Evolutionary conservation across 2,797 vertebrate species (phyloP), one percentile per base, ranked within the genome.

Genomic region (Aythya fuligula): DNA sequence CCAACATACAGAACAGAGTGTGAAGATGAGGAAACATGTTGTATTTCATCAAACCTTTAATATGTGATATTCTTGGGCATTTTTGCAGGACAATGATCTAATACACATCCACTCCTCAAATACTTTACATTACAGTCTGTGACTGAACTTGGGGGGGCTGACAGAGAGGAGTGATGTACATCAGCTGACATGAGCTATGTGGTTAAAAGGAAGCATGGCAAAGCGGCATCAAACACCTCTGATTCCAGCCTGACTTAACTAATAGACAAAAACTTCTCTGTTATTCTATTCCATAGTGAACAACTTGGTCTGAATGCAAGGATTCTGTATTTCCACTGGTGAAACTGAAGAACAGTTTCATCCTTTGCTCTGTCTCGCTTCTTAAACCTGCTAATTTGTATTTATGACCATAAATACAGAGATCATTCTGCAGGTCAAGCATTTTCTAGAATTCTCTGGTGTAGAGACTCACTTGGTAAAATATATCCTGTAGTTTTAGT

Each of bases 301-400:
- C 11, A 65, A 45, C 24, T 69, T 47, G 45, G 22, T 58, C 75
- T 83, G 56, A 76, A 45, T 60, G 53, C 28, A 87, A 43, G 51
- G 41, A 61, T 57, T 81, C 66, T 45, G 7, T 28, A 39, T 91
- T 87, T 87, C 60, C 81, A 64, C 36, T 60, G 69, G 56, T 53
- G 85, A 87, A 89, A 89, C n/a, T 6, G 20, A 58, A 85, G 51
- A 54, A 21, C 56, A 47, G 36, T 51, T 93, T 78, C 76, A 54
- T 83, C 43, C 72, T 74, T 11, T 69, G 65, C 54, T 77, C 72
- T 41, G 14, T 49, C 62, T 87, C 64, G 20, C 76, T 91, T 89
- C 89, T 69, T 94, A 95, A 96, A 93, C 27, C 78, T 72, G 66
- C 30, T 95, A 85, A 95, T 97, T 88, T 78, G 49, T 72, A 77